These are phyloP conservation scores for Xenopus tropicalis DNA, from an alignment of 2,113 vertebrate species.

Conservation along the genomic window DNA sequence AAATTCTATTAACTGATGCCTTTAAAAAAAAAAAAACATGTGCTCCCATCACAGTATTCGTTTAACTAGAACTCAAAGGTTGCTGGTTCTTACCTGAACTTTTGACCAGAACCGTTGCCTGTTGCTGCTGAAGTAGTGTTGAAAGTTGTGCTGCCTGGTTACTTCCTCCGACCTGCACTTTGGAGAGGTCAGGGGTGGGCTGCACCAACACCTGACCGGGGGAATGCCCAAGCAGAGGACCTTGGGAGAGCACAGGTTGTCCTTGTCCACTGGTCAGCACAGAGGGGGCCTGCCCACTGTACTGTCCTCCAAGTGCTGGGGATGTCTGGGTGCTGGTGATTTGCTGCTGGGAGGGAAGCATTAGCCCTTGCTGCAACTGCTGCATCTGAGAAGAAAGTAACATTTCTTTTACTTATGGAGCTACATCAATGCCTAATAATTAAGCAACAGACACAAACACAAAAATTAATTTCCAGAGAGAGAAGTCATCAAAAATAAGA, in stretches of 20 bases:
- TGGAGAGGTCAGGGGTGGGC: slow-evolving; percentile 34
- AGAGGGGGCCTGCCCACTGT: slow-evolving; percentile 52
- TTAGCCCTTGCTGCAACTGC: slow-evolving; percentile 82
- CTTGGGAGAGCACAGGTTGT: slow-evolving; percentile 31
- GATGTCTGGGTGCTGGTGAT: slow-evolving; percentile 45
- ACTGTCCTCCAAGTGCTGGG: slow-evolving; percentile 48
- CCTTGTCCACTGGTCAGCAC: slow-evolving; percentile 63
- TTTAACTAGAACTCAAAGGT: too few relatives aligned
- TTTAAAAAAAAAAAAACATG: too few relatives aligned
- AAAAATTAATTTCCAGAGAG: too few relatives aligned
- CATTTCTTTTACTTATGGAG: neutral
- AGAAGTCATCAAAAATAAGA: neutral
- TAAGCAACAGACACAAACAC: neutral
- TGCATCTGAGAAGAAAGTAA: slow-evolving; percentile 42
- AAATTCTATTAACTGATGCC: too few relatives aligned
- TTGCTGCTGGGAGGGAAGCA: slow-evolving; percentile 65
- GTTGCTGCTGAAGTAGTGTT: slow-evolving; percentile 63
- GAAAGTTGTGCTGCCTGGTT: slow-evolving; percentile 54
- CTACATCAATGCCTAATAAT: neutral
- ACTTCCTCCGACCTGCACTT: slow-evolving; percentile 38
- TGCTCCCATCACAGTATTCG: too few relatives aligned
- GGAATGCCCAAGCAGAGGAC: slow-evolving; percentile 47
- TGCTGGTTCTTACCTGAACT: slow-evolving; percentile 18
- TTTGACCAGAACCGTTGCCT: slow-evolving; percentile 66
- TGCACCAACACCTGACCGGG: slow-evolving; percentile 54